These are phyloP conservation scores for Sinelater perroti DNA, from an alignment of 2,888 invertebrate species.

Conservation along the genomic window DNA sequence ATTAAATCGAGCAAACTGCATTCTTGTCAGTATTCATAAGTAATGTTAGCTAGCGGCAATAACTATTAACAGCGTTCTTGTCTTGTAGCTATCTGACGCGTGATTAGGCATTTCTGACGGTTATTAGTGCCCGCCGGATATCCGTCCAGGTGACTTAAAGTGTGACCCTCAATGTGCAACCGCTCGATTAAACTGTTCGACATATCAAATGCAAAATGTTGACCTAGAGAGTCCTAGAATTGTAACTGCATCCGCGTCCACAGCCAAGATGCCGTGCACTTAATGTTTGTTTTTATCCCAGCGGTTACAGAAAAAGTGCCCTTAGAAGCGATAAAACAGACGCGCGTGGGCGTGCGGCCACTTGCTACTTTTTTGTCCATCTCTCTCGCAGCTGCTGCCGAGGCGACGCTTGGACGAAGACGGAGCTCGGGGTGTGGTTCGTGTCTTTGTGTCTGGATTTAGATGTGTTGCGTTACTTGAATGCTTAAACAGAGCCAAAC, in stretches of 20 bases:
- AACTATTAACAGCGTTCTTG: too few relatives aligned
- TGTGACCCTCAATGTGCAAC: too few relatives aligned
- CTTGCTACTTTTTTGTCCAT: conserved; percentile 3
- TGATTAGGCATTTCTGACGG: neutral
- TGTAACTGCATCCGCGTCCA: too few relatives aligned
- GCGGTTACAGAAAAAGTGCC: conserved; percentile 9
- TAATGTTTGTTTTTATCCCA: neutral
- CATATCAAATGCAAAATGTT: too few relatives aligned
- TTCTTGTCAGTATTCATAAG: too few relatives aligned
- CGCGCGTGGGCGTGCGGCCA: conserved; percentile 18
- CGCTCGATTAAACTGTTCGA: too few relatives aligned
- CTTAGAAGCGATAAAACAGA: conserved; percentile 6
- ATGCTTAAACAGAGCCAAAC: conserved; percentile 1
- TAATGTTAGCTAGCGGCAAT: too few relatives aligned
- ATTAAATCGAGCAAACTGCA: too few relatives aligned
- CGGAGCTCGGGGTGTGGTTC: neutral
- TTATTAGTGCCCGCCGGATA: neutral
- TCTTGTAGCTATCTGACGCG: neutral
- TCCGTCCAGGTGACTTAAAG: too few relatives aligned
- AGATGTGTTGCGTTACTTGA: neutral
- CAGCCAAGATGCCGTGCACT: neutral
- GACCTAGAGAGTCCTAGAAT: too few relatives aligned
- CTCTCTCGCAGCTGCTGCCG: conserved; percentile 15
- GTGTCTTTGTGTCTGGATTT: neutral
- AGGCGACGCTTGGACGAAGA: neutral